A percentile compares a stretch with the other conserved stretches of the same genome.
phyloP scores from a whole-genome alignment of 2,113 vertebrate species.

The Morone saxatilis region DNA sequence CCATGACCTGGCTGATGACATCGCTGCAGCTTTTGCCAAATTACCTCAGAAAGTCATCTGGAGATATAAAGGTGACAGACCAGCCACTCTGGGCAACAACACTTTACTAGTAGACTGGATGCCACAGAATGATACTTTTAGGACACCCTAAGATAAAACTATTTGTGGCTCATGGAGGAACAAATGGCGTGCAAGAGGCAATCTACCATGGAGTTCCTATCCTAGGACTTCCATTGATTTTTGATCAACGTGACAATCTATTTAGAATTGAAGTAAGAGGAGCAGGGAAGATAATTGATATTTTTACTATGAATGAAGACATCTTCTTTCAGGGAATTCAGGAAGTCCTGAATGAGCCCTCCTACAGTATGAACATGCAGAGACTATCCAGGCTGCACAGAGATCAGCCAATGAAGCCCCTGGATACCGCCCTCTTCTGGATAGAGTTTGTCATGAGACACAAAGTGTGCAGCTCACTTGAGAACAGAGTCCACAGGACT shows the following conservation, averaged over 20 bases:
- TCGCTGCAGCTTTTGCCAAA: conserved; percentile 78
- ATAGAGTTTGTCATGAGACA: conserved; percentile 81
- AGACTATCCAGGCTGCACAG: conserved; percentile 78
- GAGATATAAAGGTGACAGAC: conserved; percentile 70
- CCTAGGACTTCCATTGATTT: conserved; percentile 79
- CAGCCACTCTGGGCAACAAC: conserved; percentile 77
- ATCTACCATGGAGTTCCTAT: conserved; percentile 82
- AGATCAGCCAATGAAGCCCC: conserved; percentile 65
- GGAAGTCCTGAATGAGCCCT: conserved; percentile 76
- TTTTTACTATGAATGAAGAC: conserved; percentile 63
- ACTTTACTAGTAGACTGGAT: conserved; percentile 81
- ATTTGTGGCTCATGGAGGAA: conserved; percentile 81
- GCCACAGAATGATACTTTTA: conserved; percentile 82
- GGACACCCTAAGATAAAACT: conserved; percentile 76
- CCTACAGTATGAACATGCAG: conserved; percentile 81
- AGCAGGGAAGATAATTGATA: conserved; percentile 70
- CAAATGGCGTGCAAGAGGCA: conserved; percentile 79
- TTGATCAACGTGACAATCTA: conserved; percentile 82
- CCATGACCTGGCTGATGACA: conserved; percentile 63
- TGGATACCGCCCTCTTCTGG: conserved; percentile 78
- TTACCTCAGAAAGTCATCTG: conserved; percentile 84
- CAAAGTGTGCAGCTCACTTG: conserved; percentile 79
- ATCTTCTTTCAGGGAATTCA: conserved; percentile 71
- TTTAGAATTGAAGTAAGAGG: conserved; percentile 69
- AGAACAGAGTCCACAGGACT: conserved; percentile 65